Base-by-base conservation (phyloP, 2,113 vertebrate species). In the Rhea pennata region DNA sequence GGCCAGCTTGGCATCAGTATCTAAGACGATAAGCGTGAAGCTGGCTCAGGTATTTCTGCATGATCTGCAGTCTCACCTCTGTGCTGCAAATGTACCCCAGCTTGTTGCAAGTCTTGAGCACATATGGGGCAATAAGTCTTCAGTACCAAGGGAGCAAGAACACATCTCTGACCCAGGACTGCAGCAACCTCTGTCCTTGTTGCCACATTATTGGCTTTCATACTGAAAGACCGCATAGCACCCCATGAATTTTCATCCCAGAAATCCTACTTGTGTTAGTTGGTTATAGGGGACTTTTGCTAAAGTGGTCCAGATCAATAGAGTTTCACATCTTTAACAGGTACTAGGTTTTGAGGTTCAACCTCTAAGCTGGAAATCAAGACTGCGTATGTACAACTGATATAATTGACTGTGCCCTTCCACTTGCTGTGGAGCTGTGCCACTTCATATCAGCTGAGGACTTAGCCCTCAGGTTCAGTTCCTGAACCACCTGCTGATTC, bases 401-500 rank as follows among this genome's bases (percentile, higher is more conserved):
- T 53, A 88, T 71, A n/a, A 36, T 3, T 20, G 65, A 1, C 54
- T 15, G 17, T 42, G 86, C 78, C 70, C 90, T 92, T 80, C 69
- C 83, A 27, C 51, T 33, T 2, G 48, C 74, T 2, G 40, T 40
- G 86, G 78, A 66, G 70, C 66, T 7, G 27, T 56, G 83, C 88
- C 82, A 58, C 74, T 27, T 33, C 15, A 2, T 40, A 56, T 11
- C 86, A 87, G 87, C 77, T 40, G 58, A 54, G 84, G 77, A 50
- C n/a, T 72, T 36, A 12, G 66, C 88, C 80, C 67, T 58, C n/a
- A 40, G 80, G 33, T 93, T 89, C 91, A 67, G 77, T 31, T 91
- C 87, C 92, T 84, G 31, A 80, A 33, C 59, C 64, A 77, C 50
- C 91, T 87, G 84, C 92, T 93, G 96, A 95, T 46, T 96, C 95